These are phyloP conservation scores for Lithophane semibrunnea DNA, from an alignment of 2,888 invertebrate genomes.

Conservation along the genomic window DNA sequence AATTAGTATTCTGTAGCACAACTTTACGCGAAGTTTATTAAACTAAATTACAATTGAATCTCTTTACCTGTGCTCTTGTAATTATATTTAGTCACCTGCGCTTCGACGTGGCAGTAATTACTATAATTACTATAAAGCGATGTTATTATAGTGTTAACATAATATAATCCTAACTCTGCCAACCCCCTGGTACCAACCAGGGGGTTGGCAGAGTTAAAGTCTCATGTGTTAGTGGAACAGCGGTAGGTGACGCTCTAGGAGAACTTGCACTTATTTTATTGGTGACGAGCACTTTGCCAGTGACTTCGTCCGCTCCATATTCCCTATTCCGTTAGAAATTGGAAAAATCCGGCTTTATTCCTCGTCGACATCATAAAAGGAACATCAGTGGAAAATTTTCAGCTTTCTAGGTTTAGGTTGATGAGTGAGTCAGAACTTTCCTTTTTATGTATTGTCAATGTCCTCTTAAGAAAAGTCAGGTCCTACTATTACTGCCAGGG, in stretches of 20 bases:
- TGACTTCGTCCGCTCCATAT: not conserved
- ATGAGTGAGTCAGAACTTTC: not conserved
- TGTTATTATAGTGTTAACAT: not conserved
- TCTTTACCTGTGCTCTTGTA: not conserved
- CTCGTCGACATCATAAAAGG: not conserved
- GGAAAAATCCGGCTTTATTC: not conserved
- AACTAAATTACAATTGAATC: slow-evolving; percentile 28
- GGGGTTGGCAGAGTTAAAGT: not conserved
- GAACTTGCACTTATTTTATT: not conserved
- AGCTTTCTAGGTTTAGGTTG: not conserved
- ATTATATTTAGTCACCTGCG: slow-evolving; percentile 24
- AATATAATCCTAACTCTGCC: not conserved
- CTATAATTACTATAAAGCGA: slow-evolving; percentile 17
- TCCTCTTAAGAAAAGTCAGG: too few species aligned
- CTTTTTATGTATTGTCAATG: not conserved
- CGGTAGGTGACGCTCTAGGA: not conserved
- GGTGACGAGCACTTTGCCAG: not conserved
- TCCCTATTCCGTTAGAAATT: rapidly evolving
- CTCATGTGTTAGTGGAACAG: not conserved
- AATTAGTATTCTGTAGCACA: not conserved
- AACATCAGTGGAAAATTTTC: not conserved
- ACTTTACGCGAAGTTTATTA: slow-evolving; percentile 13
- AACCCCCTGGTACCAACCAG: not conserved
- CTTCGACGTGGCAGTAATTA: slow-evolving; percentile 17
- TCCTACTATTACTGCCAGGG: too few species aligned